Percentiles rank a stretch among this genome's conserved stretches.
Conservation (phyloP, 2,113 vertebrate species). For the Osmerus eperlanus region DNA sequence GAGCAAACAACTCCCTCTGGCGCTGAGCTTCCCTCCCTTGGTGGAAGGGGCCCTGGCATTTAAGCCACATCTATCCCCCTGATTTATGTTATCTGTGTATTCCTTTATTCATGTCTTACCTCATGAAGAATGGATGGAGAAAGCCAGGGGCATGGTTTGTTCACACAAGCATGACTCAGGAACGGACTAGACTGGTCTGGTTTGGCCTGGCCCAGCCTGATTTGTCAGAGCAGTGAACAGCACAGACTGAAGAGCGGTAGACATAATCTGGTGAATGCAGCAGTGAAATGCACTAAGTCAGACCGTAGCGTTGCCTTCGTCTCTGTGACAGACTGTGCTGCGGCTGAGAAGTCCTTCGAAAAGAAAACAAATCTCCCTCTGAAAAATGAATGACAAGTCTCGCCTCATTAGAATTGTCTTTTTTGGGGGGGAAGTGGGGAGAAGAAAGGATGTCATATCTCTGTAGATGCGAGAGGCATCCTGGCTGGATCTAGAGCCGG, state of each 20-base stretch:
- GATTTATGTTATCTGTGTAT: constrained; percentile 54
- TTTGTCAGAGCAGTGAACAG: constrained; percentile 25
- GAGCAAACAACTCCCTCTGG: constrained; percentile 67
- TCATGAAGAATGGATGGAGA: constrained; percentile 65
- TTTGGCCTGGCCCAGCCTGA: constrained; percentile 34
- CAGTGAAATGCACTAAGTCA: constrained; percentile 9
- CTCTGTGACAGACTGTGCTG: too few species aligned
- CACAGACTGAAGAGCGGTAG: too few species aligned
- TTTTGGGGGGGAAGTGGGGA: neutral
- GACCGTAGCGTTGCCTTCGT: neutral
- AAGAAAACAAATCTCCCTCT: neutral
- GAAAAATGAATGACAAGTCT: constrained; percentile 14
- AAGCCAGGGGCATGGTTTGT: constrained; percentile 49
- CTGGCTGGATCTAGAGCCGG: constrained; percentile 25
- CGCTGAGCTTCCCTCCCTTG: constrained; percentile 44
- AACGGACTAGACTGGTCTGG: constrained; percentile 40
- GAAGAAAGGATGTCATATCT: constrained; percentile 25
- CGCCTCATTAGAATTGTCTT: constrained; percentile 9
- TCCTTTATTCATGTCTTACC: constrained; percentile 68
- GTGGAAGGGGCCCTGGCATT: constrained; percentile 54
- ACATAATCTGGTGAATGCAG: too few species aligned
- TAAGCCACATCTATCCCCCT: constrained; percentile 62
- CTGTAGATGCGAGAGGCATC: constrained; percentile 21
- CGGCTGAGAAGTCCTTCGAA: too few species aligned
- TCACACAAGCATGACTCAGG: constrained; percentile 52